Percentiles rank a stretch among this genome's conserved stretches.
Conservation (phyloP, 2,888 invertebrate genomes). For the Acheta domesticus region DNA sequence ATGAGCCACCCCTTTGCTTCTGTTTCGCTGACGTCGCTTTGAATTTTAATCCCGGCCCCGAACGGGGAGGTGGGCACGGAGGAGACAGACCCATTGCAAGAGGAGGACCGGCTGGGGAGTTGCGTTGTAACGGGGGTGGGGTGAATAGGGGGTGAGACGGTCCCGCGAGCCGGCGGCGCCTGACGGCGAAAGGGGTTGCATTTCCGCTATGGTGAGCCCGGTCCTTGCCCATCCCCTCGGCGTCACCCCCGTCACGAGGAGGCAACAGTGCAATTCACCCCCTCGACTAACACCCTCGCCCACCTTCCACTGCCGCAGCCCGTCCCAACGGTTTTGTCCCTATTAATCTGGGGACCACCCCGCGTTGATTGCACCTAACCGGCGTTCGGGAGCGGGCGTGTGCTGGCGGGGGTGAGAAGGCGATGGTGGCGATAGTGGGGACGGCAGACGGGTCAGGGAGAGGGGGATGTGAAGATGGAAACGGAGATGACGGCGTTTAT, state of each 20-base stretch:
- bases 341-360: constrained; percentile 18
- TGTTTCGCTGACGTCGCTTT: not conserved
- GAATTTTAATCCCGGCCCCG: not conserved
- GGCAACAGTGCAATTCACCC: not conserved
- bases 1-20: not conserved
- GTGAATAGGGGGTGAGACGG: no score
- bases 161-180: not conserved
- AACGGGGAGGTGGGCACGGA: not conserved
- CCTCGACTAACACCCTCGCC: not conserved
- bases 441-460: no score
- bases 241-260: not conserved
- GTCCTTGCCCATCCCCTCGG: not conserved
- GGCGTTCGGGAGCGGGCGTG: not conserved
- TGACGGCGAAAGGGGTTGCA: not conserved
- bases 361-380: constrained; percentile 10
- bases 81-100: no score
- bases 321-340: constrained; percentile 7
- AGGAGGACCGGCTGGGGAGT: no score
- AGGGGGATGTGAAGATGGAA: no score
- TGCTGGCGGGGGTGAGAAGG: not conserved
- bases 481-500: no score
- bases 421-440: no score
- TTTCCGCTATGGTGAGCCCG: not conserved
- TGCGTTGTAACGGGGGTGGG: no score
- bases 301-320: not conserved